phyloP scores from a whole-genome alignment of 2,797 vertebrate species.

The Eidolon dupreanum region DNA sequence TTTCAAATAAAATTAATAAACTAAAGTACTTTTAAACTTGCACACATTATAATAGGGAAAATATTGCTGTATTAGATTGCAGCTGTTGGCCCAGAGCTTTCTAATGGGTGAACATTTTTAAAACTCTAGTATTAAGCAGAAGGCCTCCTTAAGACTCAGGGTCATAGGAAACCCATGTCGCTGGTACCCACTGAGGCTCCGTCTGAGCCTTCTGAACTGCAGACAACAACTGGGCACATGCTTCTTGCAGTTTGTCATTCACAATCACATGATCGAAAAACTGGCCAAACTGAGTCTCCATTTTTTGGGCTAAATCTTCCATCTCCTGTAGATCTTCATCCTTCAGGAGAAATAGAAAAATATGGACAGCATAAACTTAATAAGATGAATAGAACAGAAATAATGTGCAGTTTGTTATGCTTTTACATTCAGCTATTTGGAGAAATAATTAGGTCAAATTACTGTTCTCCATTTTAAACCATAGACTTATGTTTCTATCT shows the following conservation, averaged over 20 bases:
- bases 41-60: not conserved
- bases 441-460: slow-evolving; percentile 1
- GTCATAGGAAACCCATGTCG: slow-evolving; percentile 92
- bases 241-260: slow-evolving; percentile 92
- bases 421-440: slow-evolving; percentile 12
- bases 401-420: not conserved
- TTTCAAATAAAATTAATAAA: not conserved
- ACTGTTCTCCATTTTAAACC: not conserved
- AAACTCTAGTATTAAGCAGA: slow-evolving; percentile 66
- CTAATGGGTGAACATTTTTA: slow-evolving; percentile 70
- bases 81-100: slow-evolving; percentile 68
- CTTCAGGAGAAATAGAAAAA: slow-evolving; percentile 82
- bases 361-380: not conserved
- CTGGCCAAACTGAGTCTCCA: slow-evolving; percentile 92
- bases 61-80: not conserved
- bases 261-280: slow-evolving; percentile 94
- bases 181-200: slow-evolving; percentile 95
- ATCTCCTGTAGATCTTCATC: slow-evolving; percentile 97
- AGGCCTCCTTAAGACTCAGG: slow-evolving; percentile 81
- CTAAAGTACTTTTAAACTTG: not conserved
- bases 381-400: slow-evolving; percentile 51
- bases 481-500: not conserved
- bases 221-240: slow-evolving; percentile 89
- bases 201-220: slow-evolving; percentile 91
- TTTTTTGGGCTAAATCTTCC: slow-evolving; percentile 91